These are phyloP conservation scores for Marmota monax DNA, from an alignment of 2,113 vertebrate genomes.

Conservation along the genomic window DNA sequence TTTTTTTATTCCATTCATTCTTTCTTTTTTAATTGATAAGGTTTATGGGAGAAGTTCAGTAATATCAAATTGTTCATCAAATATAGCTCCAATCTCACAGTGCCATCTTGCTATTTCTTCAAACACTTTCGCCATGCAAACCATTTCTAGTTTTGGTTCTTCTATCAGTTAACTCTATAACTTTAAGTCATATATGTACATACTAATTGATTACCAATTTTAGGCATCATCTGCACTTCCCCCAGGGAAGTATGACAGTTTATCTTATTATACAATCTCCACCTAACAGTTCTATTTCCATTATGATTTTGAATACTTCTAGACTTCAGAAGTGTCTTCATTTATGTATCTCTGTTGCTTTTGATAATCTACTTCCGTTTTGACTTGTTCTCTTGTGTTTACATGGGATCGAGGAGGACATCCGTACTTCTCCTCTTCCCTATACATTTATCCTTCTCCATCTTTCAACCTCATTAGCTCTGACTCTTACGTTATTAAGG, in stretches of 20 bases:
- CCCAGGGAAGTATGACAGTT: not conserved
- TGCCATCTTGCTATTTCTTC: not conserved
- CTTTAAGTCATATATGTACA: not conserved
- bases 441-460: not conserved
- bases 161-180: not conserved
- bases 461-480: not conserved
- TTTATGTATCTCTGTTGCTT: not conserved
- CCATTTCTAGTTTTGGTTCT: not conserved
- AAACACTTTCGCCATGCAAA: not conserved
- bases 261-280: not conserved
- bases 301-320: not conserved
- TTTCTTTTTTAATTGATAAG: not conserved
- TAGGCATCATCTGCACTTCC: not conserved
- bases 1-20: not conserved
- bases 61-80: not conserved
- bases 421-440: not conserved
- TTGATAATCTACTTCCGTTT: not conserved
- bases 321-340: not conserved
- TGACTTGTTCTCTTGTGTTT: not conserved
- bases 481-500: not conserved
- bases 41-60: not conserved
- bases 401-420: not conserved
- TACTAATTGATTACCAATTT: not conserved
- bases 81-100: not conserved
- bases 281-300: not conserved